These are phyloP conservation scores for Acipenser ruthenus DNA, from an alignment of 2,797 vertebrate species.

Conservation along the genomic window DNA sequence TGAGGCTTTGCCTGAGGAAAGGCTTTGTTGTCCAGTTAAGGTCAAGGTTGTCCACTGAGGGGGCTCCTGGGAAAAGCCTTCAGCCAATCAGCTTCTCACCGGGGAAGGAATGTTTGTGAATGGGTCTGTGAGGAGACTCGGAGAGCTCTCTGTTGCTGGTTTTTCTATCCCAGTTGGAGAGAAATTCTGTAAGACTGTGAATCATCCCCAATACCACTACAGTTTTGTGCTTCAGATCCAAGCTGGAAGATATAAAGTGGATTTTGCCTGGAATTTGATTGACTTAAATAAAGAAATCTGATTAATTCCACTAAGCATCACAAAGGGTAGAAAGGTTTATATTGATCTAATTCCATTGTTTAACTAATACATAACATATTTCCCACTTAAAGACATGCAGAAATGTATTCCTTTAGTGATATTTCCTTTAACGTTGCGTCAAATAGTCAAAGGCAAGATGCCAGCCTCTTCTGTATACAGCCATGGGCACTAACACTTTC, in stretches of 20 bases:
- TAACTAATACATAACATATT: not conserved
- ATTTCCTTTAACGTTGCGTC: too few species aligned
- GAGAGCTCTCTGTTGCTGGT: not conserved
- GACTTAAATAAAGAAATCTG: not conserved
- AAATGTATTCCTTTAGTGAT: too few species aligned
- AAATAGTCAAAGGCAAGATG: too few species aligned
- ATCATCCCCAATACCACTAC: not conserved
- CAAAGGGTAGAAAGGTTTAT: not conserved
- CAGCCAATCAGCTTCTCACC: too few species aligned
- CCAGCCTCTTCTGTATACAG: too few species aligned
- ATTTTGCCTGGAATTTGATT: constrained; percentile 4
- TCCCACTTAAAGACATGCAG: too few species aligned
- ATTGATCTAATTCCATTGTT: not conserved
- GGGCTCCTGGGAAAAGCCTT: too few species aligned
- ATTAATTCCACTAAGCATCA: not conserved
- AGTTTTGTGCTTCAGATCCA: constrained; percentile 3
- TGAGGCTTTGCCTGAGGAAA: not conserved
- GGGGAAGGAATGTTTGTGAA: too few species aligned
- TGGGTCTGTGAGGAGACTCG: too few species aligned
- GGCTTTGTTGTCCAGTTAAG: too few species aligned
- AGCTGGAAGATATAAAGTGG: not conserved
- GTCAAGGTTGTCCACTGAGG: too few species aligned
- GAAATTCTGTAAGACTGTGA: constrained; percentile 1
- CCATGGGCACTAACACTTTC: too few species aligned
- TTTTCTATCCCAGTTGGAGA: constrained; percentile 7